These are phyloP conservation scores for Andrena flavipes DNA, from an alignment of 2,888 invertebrate species.

Conservation along the genomic window DNA sequence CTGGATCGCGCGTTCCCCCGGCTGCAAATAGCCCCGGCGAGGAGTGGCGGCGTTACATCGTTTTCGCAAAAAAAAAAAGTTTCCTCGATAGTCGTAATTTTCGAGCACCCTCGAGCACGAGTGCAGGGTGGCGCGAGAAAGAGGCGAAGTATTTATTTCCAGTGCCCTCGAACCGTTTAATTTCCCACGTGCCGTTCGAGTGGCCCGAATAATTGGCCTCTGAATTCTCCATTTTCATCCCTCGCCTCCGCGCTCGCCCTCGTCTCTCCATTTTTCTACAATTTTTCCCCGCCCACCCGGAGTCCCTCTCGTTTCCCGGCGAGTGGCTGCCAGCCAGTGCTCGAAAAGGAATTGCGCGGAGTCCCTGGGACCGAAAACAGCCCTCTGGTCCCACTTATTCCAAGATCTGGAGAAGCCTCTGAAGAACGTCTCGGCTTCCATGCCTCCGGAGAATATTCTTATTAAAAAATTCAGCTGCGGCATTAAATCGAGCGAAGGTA, in stretches of 20 bases:
- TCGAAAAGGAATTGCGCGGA: constrained; percentile 29
- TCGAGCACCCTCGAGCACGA: constrained; percentile 44
- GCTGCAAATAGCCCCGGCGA: background rate
- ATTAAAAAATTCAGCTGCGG: too few relatives aligned
- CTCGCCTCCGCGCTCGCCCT: constrained; percentile 12
- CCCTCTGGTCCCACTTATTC: background rate
- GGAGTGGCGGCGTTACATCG: constrained; percentile 11
- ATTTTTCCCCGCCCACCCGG: background rate
- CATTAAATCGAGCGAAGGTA: too few relatives aligned
- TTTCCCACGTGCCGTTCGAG: constrained; percentile 54
- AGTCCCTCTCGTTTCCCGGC: constrained; percentile 18
- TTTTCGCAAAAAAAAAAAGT: constrained; percentile 11
- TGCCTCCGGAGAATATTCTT: too few relatives aligned
- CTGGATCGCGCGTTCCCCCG: too few relatives aligned
- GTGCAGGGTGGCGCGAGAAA: constrained; percentile 33
- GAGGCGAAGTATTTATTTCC: constrained; percentile 58
- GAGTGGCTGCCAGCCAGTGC: constrained; percentile 8
- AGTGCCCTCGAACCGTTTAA: constrained; percentile 60
- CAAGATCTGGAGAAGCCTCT: background rate
- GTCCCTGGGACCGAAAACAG: background rate
- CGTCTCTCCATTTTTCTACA: too few relatives aligned
- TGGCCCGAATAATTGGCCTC: constrained; percentile 52
- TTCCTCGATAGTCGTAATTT: constrained; percentile 34
- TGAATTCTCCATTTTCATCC: constrained; percentile 52
- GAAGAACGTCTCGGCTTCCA: too few relatives aligned